A percentile compares a stretch with the other conserved stretches of the same genome.
Evolutionary conservation across 1,140 invertebrate genomes (phyloP).

Genomic region (Nomia melanderi): DNA sequence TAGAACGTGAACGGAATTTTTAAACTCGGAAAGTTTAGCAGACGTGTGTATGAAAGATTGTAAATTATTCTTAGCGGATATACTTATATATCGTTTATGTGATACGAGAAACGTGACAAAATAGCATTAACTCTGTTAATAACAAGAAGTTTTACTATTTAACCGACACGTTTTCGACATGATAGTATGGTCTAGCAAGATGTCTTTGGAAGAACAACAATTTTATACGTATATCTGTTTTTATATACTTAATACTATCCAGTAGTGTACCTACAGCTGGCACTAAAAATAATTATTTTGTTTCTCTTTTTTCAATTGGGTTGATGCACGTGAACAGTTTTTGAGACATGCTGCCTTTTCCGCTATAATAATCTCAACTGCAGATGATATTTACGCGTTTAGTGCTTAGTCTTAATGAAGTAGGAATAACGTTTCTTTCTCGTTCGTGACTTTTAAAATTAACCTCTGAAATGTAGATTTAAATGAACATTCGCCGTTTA

Average conservation of each 20-base stretch:
- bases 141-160: constrained; percentile 18
- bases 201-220: constrained; percentile 24
- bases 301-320: neutral
- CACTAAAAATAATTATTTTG: neutral
- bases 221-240: constrained; percentile 47
- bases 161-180: constrained; percentile 18
- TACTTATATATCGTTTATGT: constrained; percentile 25
- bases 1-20: neutral
- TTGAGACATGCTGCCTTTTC: neutral
- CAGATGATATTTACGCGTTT: no score
- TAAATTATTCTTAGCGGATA: constrained; percentile 34
- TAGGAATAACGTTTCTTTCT: no score
- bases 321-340: neutral
- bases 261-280: constrained; percentile 24
- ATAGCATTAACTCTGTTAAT: constrained; percentile 20
- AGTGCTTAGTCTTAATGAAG: no score
- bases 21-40: constrained; percentile 18
- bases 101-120: constrained; percentile 20
- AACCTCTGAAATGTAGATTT: no score
- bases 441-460: no score
- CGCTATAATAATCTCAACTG: neutral
- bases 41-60: neutral
- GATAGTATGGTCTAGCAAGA: constrained; percentile 9
- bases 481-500: no score
- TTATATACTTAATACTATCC: constrained; percentile 43